Base-by-base conservation (phyloP, 2,113 vertebrate genomes). In the Gadus macrocephalus region DNA sequence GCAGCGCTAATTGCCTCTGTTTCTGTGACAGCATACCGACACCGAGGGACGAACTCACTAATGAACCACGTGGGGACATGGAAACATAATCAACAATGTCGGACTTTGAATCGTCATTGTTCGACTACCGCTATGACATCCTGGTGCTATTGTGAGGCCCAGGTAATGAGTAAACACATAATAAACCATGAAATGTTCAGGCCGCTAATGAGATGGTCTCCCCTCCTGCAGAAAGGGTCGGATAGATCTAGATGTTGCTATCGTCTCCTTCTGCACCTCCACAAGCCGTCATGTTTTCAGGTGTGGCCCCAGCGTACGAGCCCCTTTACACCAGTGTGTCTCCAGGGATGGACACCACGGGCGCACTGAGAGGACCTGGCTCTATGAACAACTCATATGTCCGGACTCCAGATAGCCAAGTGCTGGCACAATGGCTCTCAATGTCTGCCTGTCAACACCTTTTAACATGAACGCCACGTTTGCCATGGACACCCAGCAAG, bases 1-100 rank as follows among this genome's bases (percentile, higher is more conserved):
- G 25, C 81, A 76, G 82, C 76, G 73, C 75, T 84, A 86, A 87
- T 82, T 81, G 78, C 81, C 79, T 84, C 79, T 77, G 82, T 79
- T 83, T 76, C 75, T 72, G 67, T 72, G 71, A 84, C 68, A 58
- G 65, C 28, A 77, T 60, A 71, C 69, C 77, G 75, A 53, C 77
- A 68, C 53, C 68, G 31, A 75, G 49, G 22, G 55, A 1, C 38
- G 69, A 78, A 75, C 74, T 28, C 58, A 62, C 75, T 68, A 71
- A 75, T 69, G 53, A 78, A 80, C 71, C 38, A 66, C 25, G 12
- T 70, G 49, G 64, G 73, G 1, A 49, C 42, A 49, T 49, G 62
- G 35, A 28, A 66, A 65, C 66, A 53, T 69, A 74, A 69, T 76
- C 38, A 8, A 53, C 68, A 31, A 9, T 16, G 66, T 64, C 62